Base-by-base conservation (phyloP, 2,888 invertebrate genomes). In the Melipona beecheii region DNA sequence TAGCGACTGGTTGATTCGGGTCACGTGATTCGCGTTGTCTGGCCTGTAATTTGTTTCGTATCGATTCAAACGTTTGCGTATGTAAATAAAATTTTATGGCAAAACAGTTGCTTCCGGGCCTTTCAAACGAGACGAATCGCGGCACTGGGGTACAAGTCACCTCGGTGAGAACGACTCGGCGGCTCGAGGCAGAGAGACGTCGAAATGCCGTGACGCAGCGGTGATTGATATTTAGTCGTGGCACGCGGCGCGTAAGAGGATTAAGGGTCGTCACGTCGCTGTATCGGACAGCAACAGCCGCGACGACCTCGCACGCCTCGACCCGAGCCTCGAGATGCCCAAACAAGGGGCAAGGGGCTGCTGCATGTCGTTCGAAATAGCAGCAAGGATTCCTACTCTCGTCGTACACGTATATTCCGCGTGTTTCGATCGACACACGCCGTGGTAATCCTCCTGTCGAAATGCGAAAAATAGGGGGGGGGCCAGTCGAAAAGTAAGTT, bases 151-250 rank as follows among this genome's bases (percentile, higher is more conserved):
- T 24, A 24, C 24, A 1, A 24, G 24, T 24, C 24, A 24, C 19
- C 24, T 24, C 3, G 19, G 62, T 19, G 31, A 31, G 19, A 36
- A 65, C 43, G 43, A 62, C 6, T 73, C n/a, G 73, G 4, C n/a
- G 73, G 4, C 31, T 31, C 75, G 1, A 15, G 50, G 21, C 1
- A 17, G 19, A 31, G 64, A n/a, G 62, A 58, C 80, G 66, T 68
- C 70, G 84, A 78, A 72, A 73, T 71, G 85, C 9, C 11, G 43
- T 43, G 31, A 31, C 36, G 64, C 72, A 90, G 90, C 90, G 88
- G 91, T 93, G 93, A 93, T 93, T 93, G 93, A 93, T 94, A 94
- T 93, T 93, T 93, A 93, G 92, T 91, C 91, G 90, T 91, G 91
- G 89, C 91, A 90, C 91, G 92, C 90, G 91, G 91, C 92, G 91